Evolutionary conservation across 2,113 vertebrate species (phyloP), one percentile per base, ranked within the genome.

Genomic region (Cromileptes altivelis): DNA sequence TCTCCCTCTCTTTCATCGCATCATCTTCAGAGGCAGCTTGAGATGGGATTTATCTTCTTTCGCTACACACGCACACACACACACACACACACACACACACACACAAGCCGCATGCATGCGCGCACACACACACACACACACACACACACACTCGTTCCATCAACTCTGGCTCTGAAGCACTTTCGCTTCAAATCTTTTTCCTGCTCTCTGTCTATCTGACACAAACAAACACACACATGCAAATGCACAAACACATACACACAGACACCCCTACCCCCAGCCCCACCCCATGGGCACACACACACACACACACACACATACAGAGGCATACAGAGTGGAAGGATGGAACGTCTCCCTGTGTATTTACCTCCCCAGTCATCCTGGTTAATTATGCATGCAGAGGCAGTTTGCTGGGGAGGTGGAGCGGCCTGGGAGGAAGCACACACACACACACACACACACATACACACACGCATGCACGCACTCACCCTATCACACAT

Each of bases 331-430:
- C 42, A 69, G 60, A 80, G 80, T 52, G 70, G 75, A 89, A 72
- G 82, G 89, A 90, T 85, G 90, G 79, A 89, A 57, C 91, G 62
- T 86, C 84, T 89, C 89, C 69, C 81, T 75, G 87, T 85, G 89
- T 94, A 88, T 94, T 94, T 93, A 93, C 92, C 80, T 93, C 91
- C 87, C 84, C 76, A 87, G 90, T 86, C 91, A 70, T 91, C 69
- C 88, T 90, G 85, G 88, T 93, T 94, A 92, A 94, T 94, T 94
- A 94, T 94, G 92, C 91, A 93, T 94, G 91, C 91, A 91, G 87
- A 90, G 81, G 93, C 92, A 92, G 90, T 91, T 91, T 90, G 87
- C 73, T 78, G 80, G 90, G 80, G 85, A 90, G 86, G 85, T 79
- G 90, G 88, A 84, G 85, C 68, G 30, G 85, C 93, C 90, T 90